These are phyloP conservation scores for Zapus hudsonius DNA, from an alignment of 2,113 vertebrate genomes.

Conservation along the genomic window DNA sequence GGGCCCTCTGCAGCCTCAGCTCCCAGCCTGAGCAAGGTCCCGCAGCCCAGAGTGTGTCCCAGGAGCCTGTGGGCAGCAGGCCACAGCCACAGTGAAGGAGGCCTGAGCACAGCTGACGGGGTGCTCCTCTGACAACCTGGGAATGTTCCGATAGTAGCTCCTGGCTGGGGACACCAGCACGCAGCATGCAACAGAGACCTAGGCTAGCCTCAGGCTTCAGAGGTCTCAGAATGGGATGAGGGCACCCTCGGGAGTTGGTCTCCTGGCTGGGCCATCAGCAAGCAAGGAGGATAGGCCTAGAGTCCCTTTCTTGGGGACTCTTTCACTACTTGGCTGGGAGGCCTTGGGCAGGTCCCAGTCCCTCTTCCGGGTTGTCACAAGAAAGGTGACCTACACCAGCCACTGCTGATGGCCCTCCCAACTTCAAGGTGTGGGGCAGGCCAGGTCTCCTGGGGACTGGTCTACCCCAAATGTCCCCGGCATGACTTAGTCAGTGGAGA, in stretches of 20 bases:
- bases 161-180: not conserved
- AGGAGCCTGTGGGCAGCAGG: not conserved
- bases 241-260: not conserved
- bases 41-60: not conserved
- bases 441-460: not conserved
- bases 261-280: not conserved
- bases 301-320: not conserved
- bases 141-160: not conserved
- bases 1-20: not conserved
- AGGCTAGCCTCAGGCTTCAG: not conserved
- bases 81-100: not conserved
- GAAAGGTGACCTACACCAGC: not conserved
- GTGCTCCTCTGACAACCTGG: not conserved
- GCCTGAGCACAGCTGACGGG: fast-evolving
- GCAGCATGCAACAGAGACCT: not conserved
- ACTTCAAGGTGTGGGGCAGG: not conserved
- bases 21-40: not conserved
- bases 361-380: not conserved
- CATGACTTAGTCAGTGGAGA: not conserved
- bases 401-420: not conserved
- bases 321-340: not conserved
- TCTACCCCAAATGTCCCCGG: not conserved
- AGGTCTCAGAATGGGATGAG: not conserved
- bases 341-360: not conserved
- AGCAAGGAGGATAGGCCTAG: too few relatives aligned